A percentile compares a stretch with the other conserved stretches of the same genome.
These are phyloP conservation scores for Sphaerophoria rueppellii DNA, from an alignment of 2,888 invertebrate species.

Conservation along the genomic window DNA sequence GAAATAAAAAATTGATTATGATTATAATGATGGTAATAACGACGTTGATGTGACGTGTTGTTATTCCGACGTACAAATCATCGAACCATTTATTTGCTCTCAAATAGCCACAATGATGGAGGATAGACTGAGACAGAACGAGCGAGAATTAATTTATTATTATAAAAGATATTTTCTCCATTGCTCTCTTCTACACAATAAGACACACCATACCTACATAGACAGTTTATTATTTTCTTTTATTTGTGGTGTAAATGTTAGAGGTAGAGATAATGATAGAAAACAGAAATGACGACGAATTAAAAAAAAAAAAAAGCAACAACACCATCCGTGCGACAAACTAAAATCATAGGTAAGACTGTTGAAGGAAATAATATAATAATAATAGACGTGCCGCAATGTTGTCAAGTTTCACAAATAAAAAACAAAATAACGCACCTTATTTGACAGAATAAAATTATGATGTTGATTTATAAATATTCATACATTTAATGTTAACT, in stretches of 20 bases:
- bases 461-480: conserved; percentile 31
- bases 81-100: conserved; percentile 58
- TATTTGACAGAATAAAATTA: conserved; percentile 21
- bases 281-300: conserved; percentile 59
- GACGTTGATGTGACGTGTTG: conserved; percentile 73
- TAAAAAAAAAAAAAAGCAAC: background rate
- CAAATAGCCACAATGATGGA: background rate
- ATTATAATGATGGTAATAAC: conserved; percentile 71
- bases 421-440: conserved; percentile 7
- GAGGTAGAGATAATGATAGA: conserved; percentile 1
- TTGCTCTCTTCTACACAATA: background rate
- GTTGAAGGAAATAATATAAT: conserved; percentile 48
- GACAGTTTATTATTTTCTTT: too few relatives aligned
- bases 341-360: conserved; percentile 3
- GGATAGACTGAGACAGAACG: conserved; percentile 46
- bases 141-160: conserved; percentile 45
- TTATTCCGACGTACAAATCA: conserved; percentile 69
- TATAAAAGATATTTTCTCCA: conserved; percentile 29
- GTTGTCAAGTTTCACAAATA: conserved; percentile 64
- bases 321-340: conserved; percentile 1
- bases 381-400: conserved; percentile 42
- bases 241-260: background rate
- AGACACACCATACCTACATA: too few relatives aligned
- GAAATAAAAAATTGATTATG: conserved; percentile 46
- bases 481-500: conserved; percentile 4